Evolutionary conservation across 2,888 invertebrate genomes (phyloP).

Genomic region (Cantharis rufa): DNA sequence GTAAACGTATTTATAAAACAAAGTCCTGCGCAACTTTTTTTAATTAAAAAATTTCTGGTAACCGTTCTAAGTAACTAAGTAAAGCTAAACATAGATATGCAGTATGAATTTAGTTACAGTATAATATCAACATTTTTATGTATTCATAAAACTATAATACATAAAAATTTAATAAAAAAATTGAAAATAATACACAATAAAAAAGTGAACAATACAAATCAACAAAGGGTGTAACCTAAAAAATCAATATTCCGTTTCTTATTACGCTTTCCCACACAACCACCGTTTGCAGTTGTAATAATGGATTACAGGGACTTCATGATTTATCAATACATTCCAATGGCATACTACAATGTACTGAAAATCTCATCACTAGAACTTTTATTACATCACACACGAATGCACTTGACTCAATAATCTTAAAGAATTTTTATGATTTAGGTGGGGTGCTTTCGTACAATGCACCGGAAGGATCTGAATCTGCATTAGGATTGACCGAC

Average conservation of each 20-base stretch:
- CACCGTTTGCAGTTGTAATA: slow-evolving; percentile 39
- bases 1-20: neutral
- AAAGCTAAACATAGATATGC: neutral
- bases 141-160: neutral
- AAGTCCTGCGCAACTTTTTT: neutral
- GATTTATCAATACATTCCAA: slow-evolving; percentile 41
- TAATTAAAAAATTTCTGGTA: neutral
- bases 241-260: slow-evolving; percentile 38
- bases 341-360: slow-evolving; percentile 6
- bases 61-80: neutral
- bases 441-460: slow-evolving; percentile 63
- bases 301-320: slow-evolving; percentile 37
- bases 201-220: slow-evolving; percentile 30
- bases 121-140: neutral
- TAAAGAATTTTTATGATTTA: slow-evolving; percentile 47
- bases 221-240: slow-evolving; percentile 42
- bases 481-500: slow-evolving; percentile 61
- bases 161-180: neutral
- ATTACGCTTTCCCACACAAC: slow-evolving; percentile 38
- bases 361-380: slow-evolving; percentile 27
- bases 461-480: slow-evolving; percentile 59
- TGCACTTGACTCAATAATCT: slow-evolving; percentile 37
- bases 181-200: slow-evolving; percentile 12
- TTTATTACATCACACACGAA: slow-evolving; percentile 37
- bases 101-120: neutral